Conservation (phyloP, 2,888 invertebrate species). For the Drosophila recens region DNA sequence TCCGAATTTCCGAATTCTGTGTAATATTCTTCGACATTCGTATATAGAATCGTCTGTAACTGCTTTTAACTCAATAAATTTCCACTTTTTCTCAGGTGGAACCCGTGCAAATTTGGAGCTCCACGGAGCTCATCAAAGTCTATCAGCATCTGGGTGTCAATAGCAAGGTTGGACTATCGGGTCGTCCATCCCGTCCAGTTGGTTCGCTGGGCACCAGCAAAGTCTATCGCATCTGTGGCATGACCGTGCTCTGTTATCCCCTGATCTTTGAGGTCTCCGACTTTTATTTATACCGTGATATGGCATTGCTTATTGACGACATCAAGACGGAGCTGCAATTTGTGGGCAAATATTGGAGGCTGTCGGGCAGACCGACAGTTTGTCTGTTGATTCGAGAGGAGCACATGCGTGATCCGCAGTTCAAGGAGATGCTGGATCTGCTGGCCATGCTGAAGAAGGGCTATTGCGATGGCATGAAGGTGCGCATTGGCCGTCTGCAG, state of each 20-base stretch:
- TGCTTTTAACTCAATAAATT: background rate
- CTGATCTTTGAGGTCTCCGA: slow-evolving; percentile 99
- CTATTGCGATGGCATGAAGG: slow-evolving; percentile 97
- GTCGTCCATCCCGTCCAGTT: slow-evolving; percentile 96
- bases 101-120: slow-evolving; percentile 98
- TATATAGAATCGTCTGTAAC: too few species aligned
- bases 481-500: slow-evolving; percentile 96
- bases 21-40: too few species aligned
- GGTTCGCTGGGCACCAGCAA: slow-evolving; percentile 99
- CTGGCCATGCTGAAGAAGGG: slow-evolving; percentile 99
- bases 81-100: slow-evolving; percentile 84
- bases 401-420: slow-evolving; percentile 98
- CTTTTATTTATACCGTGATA: slow-evolving; percentile 98
- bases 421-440: slow-evolving; percentile 97
- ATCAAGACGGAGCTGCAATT: slow-evolving; percentile 99
- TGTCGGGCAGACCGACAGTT: slow-evolving; percentile 98
- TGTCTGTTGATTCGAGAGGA: slow-evolving; percentile 97
- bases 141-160: slow-evolving; percentile 97
- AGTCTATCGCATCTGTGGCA: slow-evolving; percentile 98
- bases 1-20: too few species aligned
- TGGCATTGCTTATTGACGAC: slow-evolving; percentile 98
- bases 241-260: slow-evolving; percentile 98
- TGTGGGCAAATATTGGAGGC: slow-evolving; percentile 98
- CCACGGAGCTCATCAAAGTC: slow-evolving; percentile 94
- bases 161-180: slow-evolving; percentile 94